phyloP scores from a whole-genome alignment of 53 echinoderm and acorn worm genomes.

The Astropecten irregularis region DNA sequence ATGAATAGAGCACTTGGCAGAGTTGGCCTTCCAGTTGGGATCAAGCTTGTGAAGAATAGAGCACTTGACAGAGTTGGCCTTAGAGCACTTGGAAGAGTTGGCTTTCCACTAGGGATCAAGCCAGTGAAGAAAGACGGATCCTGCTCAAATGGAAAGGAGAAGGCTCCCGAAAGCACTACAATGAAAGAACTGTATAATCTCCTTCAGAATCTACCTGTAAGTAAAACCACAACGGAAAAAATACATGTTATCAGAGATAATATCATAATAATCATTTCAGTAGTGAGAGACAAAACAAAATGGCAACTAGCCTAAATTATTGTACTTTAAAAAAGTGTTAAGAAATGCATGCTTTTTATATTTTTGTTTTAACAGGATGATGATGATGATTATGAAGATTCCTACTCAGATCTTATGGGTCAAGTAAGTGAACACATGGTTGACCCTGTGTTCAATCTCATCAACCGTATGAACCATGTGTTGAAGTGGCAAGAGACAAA shows the following conservation, averaged over 20 bases:
- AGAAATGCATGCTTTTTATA: too few species aligned
- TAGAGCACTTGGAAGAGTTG: slow-evolving; percentile 64
- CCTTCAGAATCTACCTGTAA: slow-evolving; percentile 5
- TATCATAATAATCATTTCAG: too few species aligned
- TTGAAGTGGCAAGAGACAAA: slow-evolving; percentile 35
- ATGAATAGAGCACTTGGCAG: slow-evolving; percentile 48
- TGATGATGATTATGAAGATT: background rate
- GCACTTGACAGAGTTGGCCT: too few species aligned
- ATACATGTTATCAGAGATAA: too few species aligned
- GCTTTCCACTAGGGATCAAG: background rate
- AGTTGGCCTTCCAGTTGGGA: slow-evolving; percentile 37
- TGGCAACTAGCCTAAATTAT: too few species aligned
- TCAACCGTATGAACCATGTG: slow-evolving; percentile 39
- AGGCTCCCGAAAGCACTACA: background rate
- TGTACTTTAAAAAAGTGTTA: too few species aligned
- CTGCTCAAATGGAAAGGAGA: too few species aligned
- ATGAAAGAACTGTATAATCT: background rate
- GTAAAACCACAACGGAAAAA: background rate
- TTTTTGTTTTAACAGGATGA: background rate
- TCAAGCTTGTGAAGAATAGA: slow-evolving; percentile 3
- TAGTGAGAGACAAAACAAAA: too few species aligned
- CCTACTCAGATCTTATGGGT: background rate
- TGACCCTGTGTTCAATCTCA: slow-evolving; percentile 4
- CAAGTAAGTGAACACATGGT: slow-evolving; percentile 23
- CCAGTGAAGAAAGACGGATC: too few species aligned